Conservation (phyloP, 2,797 vertebrate species). For the Scyliorhinus canicula region DNA sequence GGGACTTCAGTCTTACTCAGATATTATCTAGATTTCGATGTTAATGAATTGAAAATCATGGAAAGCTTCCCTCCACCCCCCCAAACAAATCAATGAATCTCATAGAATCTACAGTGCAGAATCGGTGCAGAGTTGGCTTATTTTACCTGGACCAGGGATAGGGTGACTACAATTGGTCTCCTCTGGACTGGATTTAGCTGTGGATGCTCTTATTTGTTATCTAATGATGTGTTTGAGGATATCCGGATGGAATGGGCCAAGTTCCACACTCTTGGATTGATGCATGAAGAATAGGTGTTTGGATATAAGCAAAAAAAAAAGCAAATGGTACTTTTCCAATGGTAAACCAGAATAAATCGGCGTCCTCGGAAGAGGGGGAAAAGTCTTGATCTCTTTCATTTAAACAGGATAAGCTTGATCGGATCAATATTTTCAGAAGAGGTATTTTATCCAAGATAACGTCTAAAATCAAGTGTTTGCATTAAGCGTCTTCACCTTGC, state of each 20-base stretch:
- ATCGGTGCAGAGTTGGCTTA: background rate
- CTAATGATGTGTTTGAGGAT: background rate
- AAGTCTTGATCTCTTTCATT: background rate
- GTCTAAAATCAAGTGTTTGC: background rate
- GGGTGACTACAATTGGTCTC: background rate
- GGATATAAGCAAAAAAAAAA: background rate
- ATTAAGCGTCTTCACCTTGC: background rate
- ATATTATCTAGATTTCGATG: too few relatives aligned
- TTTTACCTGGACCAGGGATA: background rate
- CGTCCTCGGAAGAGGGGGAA: background rate
- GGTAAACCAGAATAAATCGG: background rate
- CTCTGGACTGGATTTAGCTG: background rate
- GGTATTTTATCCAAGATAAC: background rate
- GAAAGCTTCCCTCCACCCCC: too few relatives aligned
- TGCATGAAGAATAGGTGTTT: background rate
- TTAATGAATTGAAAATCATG: too few relatives aligned
- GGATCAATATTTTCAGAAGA: background rate
- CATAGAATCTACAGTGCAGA: too few relatives aligned
- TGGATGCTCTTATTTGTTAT: background rate
- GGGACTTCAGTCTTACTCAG: too few relatives aligned
- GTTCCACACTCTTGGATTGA: background rate
- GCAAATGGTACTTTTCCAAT: background rate
- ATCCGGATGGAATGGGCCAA: background rate
- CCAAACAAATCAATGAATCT: background rate
- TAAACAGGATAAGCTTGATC: background rate